Conservation (phyloP, 35 echinoderm and acorn worm genomes). For the Hemicentrotus pulcherrimus region DNA sequence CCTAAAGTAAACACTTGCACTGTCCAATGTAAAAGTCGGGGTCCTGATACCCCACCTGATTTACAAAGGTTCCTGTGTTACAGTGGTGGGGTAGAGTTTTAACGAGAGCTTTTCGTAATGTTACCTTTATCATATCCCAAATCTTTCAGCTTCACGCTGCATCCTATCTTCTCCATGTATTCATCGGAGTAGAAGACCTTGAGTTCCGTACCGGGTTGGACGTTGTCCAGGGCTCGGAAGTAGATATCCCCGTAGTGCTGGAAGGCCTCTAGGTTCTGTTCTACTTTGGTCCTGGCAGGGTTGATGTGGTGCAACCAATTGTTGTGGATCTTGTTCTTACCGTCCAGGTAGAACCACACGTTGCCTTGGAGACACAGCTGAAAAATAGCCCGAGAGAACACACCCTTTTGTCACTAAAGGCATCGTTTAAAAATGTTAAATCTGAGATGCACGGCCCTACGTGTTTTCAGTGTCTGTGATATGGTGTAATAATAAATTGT, state of each 20-base stretch:
- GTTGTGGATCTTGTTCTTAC: background rate
- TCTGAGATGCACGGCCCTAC: too few relatives aligned
- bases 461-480: too few relatives aligned
- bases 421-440: too few relatives aligned
- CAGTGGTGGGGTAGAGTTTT: too few relatives aligned
- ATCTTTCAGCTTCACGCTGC: background rate
- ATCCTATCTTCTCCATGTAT: constrained; percentile 41
- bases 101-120: too few relatives aligned
- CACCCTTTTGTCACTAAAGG: background rate
- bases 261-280: constrained; percentile 62
- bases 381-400: background rate
- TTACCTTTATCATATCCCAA: constrained; percentile 54
- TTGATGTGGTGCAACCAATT: constrained; percentile 58
- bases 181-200: constrained; percentile 53
- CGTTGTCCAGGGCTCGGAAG: constrained; percentile 40
- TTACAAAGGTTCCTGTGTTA: too few relatives aligned
- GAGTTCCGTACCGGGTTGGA: constrained; percentile 51
- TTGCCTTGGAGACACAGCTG: background rate
- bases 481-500: too few relatives aligned
- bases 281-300: constrained; percentile 4
- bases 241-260: constrained; percentile 59
- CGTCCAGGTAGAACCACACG: constrained; percentile 37
- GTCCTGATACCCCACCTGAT: too few relatives aligned
- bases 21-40: too few relatives aligned
- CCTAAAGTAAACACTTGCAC: too few relatives aligned